Base-by-base conservation (phyloP, 2,888 invertebrate species). In the Campoplex nolae region DNA sequence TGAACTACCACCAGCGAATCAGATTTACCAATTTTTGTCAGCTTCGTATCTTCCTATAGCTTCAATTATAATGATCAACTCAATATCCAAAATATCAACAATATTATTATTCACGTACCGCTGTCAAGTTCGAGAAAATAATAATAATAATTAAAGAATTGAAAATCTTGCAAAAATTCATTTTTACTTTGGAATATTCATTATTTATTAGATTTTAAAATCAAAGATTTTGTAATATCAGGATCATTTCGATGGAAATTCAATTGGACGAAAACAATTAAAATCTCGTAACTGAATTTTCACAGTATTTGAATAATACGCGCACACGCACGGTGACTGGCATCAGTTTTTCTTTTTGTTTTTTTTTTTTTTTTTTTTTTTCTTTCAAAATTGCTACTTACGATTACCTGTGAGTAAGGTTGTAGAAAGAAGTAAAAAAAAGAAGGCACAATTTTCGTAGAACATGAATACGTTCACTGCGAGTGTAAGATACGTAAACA, bases 401-500 rank as follows among this genome's bases (percentile, higher is more conserved):
- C 16, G 32, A 62, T 32, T 32, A 32, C 6, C 32, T 62, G 62
- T 16, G 6, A 32, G 16, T 13, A 16, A 62, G 32, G 6, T 16
- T 16, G 62, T 16, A 32, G 16, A 32, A 62, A 32, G 32, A 62
- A 62, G 16, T 2, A 28, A 16, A 1, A 16, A 16, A 23, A n/a
- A 62, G 28, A 28, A 13, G 3, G 13, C 4, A 16, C 32, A 62
- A 16, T 32, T 62, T 62, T 16, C 1, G 28, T 62, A 16, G 16
- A 62, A 62, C 62, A 62, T 32, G 32, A 62, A 62, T 62, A 62
- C 62, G 62, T 62, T 68, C 42, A 23, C 9, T 9, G 68, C n/a
- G 74, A 75, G 71, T 48, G 65, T 65, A 9, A 9, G 16, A n/a
- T 68, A 78, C 67, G 78, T 68, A 78, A 76, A 85, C 87, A 87